Percentiles rank a stretch among this genome's conserved stretches.
These are phyloP conservation scores for Caenorhabditis japonica DNA, from an alignment of 2,888 invertebrate species.

Conservation along the genomic window DNA sequence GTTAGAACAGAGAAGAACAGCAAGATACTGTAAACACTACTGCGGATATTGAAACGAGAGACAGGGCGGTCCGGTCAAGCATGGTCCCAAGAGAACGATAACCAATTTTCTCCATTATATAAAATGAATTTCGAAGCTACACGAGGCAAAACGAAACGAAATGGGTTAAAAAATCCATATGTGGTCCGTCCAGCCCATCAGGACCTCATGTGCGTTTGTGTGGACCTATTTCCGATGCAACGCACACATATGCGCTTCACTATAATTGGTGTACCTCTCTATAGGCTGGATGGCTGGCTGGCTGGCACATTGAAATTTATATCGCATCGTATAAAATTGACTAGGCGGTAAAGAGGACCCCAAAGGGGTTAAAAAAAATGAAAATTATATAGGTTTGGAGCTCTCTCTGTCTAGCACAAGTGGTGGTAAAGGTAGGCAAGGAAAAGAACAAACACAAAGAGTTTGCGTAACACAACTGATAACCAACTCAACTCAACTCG, in stretches of 20 bases:
- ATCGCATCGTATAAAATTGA: constrained; percentile 11
- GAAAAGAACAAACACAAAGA: constrained; percentile 32
- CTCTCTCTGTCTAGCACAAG: neutral
- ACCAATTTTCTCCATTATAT: no score
- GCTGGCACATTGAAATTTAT: constrained; percentile 40
- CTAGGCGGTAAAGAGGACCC: neutral
- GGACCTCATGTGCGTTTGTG: neutral
- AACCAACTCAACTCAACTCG: constrained; percentile 17
- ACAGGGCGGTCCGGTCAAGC: no score
- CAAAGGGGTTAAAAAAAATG: neutral
- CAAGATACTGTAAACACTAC: no score
- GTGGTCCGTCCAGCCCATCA: no score
- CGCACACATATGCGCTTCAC: constrained; percentile 50
- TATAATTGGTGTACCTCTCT: constrained; percentile 51
- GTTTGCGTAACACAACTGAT: constrained; percentile 51
- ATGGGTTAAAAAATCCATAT: constrained; percentile 43
- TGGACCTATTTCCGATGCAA: constrained; percentile 38
- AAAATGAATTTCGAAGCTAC: constrained; percentile 39
- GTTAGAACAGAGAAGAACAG: no score
- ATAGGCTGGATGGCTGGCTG: neutral
- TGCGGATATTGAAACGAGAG: constrained; percentile 1
- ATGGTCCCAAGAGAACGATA: constrained; percentile 48
- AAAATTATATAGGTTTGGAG: neutral
- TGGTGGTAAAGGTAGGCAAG: neutral
- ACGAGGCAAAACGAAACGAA: no score